A percentile compares a stretch with the other conserved stretches of the same genome.
These are phyloP conservation scores for Pseudanteris insignis DNA, from an alignment of 2,888 invertebrate genomes.

Conservation along the genomic window DNA sequence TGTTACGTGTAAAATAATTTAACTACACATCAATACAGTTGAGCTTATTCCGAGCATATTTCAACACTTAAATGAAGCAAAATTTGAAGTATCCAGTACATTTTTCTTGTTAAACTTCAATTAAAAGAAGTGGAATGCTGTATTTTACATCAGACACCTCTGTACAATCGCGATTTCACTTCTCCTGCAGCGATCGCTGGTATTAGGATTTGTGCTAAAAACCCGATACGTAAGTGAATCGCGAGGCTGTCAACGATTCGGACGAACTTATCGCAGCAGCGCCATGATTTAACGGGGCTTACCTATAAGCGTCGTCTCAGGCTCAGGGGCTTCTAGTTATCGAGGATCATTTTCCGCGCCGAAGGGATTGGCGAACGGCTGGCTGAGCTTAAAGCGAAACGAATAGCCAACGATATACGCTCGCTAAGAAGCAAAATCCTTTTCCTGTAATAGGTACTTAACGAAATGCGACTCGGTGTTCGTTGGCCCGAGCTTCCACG, in stretches of 20 bases:
- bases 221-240: constrained; percentile 25
- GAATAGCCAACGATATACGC: constrained; percentile 59
- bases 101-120: no score
- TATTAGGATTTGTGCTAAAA: constrained; percentile 6
- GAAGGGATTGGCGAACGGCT: constrained; percentile 51
- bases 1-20: no score
- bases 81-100: no score
- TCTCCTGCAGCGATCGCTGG: no score
- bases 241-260: constrained; percentile 23
- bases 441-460: constrained; percentile 42
- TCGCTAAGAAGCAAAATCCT: constrained; percentile 44
- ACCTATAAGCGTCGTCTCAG: constrained; percentile 42
- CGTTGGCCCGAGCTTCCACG: no score
- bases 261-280: constrained; percentile 30
- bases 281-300: constrained; percentile 42
- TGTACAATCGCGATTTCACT: no score
- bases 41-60: no score
- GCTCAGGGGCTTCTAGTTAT: constrained; percentile 56
- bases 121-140: no score
- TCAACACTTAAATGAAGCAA: no score
- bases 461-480: constrained; percentile 37
- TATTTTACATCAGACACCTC: no score
- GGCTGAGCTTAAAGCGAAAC: constrained; percentile 58
- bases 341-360: constrained; percentile 61
- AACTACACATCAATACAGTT: no score